Base-by-base conservation (phyloP, 2,797 vertebrate species). In the Lithobates pipiens region DNA sequence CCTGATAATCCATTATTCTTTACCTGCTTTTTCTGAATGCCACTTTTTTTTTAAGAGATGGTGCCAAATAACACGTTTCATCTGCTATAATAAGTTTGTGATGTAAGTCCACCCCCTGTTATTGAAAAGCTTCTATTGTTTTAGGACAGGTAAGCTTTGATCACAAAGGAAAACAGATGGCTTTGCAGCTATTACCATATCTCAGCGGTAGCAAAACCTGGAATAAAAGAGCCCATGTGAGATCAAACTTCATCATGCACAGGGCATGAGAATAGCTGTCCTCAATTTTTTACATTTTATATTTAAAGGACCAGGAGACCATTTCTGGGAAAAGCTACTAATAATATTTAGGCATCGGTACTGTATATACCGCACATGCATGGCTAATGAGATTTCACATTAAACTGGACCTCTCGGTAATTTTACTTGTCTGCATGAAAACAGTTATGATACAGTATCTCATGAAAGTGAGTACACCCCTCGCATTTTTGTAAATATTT, bases 161-260 rank as follows among this genome's bases (percentile, higher is more conserved):
- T 87, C 76, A 80, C 70, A 76, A 76, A 32, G 61, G 32, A 84
- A 87, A 87, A 87, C 86, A 87, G 86, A 87, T 87, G 86, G 81
- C 63, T 69, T 13, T 75, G 44, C 70, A 76, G 81, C 27, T 79
- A 87, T 84, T 83, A 79, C 46, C 81, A 87, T 87, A 83, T 83
- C 76, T 83, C 74, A 77, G 21, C 65, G 39, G 80, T 82, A 74
- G 54, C 76, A 42, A 63, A 77, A 71, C 85, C 76, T 73, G 34
- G 69, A 87, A 87, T 78, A 75, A 83, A 76, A 87, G 79, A 73
- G 61, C 32, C 85, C 80, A 70, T 74, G 85, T 83, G 80, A 83
- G 80, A 79, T 74, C 69, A 83, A 86, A 74, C 76, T 82, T 69
- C 78, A 74, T 74, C 68, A 87, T 83, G 42, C 16, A 74, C 10